Evolutionary conservation across 2,113 vertebrate genomes (phyloP).

Genomic region (Terrapene triunguis): DNA sequence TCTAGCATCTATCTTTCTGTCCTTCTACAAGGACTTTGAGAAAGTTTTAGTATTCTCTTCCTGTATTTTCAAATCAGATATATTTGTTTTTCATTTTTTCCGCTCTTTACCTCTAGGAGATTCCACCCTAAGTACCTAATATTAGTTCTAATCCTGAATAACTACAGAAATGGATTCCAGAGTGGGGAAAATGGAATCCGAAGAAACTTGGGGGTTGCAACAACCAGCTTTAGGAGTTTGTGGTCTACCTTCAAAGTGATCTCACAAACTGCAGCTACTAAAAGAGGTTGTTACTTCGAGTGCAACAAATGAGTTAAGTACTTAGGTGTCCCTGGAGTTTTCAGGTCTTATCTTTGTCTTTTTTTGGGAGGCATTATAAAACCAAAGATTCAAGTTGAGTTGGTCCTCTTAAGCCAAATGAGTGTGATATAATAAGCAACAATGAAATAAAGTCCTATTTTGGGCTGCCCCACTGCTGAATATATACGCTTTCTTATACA

Average conservation of each 20-base stretch:
- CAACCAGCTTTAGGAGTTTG: not conserved
- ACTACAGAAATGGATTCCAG: not conserved
- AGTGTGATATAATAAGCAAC: not conserved
- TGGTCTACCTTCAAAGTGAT: not conserved
- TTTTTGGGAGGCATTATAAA: not conserved
- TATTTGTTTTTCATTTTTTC: not conserved
- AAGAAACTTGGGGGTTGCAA: not conserved
- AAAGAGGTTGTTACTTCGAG: not conserved
- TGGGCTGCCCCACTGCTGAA: not conserved
- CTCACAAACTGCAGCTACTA: not conserved
- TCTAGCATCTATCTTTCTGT: not conserved
- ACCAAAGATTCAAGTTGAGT: not conserved
- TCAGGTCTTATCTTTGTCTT: not conserved
- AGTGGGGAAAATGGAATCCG: not conserved
- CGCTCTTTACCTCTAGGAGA: not conserved
- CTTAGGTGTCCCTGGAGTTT: not conserved
- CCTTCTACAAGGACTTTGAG: not conserved
- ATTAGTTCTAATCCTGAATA: not conserved
- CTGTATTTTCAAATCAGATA: not conserved
- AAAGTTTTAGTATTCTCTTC: not conserved
- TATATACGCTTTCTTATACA: not conserved
- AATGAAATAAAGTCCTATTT: not conserved
- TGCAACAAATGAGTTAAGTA: not conserved
- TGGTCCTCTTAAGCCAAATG: not conserved
- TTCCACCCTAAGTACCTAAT: not conserved